Evolutionary conservation across 2,888 invertebrate genomes (phyloP).

Genomic region (Acanthopleura granulata): DNA sequence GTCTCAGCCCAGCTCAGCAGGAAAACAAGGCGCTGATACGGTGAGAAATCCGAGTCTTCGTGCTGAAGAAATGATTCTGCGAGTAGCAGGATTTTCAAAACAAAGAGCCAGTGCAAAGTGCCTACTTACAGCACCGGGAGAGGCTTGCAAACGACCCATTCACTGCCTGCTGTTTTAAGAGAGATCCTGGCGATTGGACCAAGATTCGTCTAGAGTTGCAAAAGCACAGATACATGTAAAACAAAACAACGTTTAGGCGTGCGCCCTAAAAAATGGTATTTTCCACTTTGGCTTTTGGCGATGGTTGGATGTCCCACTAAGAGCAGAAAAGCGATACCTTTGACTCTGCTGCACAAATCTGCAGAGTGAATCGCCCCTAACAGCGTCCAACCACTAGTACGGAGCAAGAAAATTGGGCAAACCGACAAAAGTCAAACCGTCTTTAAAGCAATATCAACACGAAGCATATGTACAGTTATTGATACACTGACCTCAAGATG

Average conservation of each 20-base stretch:
- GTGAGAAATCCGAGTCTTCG: background rate
- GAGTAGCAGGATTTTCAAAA: conserved; percentile 6
- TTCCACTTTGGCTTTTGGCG: background rate
- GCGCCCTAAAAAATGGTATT: background rate
- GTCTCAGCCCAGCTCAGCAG: background rate
- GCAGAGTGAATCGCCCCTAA: too few relatives aligned
- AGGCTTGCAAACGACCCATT: background rate
- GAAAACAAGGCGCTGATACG: background rate
- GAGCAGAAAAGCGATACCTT: background rate
- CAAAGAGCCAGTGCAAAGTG: conserved; percentile 1
- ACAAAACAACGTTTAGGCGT: conserved; percentile 2
- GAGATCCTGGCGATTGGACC: background rate
- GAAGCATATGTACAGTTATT: too few relatives aligned
- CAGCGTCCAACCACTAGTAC: too few relatives aligned
- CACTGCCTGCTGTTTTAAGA: background rate
- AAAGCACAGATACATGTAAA: conserved; percentile 12
- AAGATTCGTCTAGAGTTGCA: background rate
- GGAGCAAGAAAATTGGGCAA: too few relatives aligned
- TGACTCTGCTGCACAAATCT: background rate
- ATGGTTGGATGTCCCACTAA: background rate
- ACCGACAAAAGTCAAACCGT: too few relatives aligned
- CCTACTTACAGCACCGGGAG: background rate
- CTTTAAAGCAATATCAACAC: too few relatives aligned
- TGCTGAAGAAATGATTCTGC: background rate
- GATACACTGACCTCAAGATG: too few relatives aligned